Evolutionary conservation across 2,888 invertebrate species (phyloP), one percentile per base, ranked within the genome.

Genomic region (Caenorhabditis afra): DNA sequence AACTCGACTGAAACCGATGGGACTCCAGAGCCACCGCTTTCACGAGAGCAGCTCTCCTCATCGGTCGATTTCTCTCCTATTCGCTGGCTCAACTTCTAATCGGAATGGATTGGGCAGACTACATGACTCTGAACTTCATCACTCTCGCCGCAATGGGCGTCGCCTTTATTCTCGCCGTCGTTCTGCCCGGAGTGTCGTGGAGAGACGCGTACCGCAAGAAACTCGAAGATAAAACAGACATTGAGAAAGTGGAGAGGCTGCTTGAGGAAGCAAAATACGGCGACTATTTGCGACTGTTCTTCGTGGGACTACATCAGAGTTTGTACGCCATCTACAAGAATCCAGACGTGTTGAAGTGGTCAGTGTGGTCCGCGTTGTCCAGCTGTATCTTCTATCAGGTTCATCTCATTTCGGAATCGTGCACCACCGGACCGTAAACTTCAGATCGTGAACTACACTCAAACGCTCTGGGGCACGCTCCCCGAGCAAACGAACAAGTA

Each of bases 51-150:
- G 88, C 88, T 1, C 79, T 88, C 12, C 84, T 83, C n/a, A 73
- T 68, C 11, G 88, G 88, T 1, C 65, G 82, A 22, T 87, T 85
- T 57, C 29, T 79, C 0, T 77, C 87, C 8, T 88, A 88, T 53
- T 66, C 82, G 0, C 55, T 86, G n/a, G 93, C 94, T 0, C 96
- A 96, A 91, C 88, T 94, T 0, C 92, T 95, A n/a, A 92, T 94
- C 0, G 93, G 94, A 23, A 93, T 93, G 55, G 88, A 85, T 8
- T 78, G 93, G 20, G 93, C 95, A 93, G 92, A 94, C 91, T 94
- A 94, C 86, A 92, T 94, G 65, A 92, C 94, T 22, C 92, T 96
- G 37, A 95, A 95, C 91, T 95, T 94, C 88, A 93, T 96, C 73
- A 94, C 95, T 0, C 91, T 95, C 75, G 91, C 92, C 90, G 94